phyloP scores from a whole-genome alignment of 2,113 vertebrate genomes.

The Ahaetulla prasina region DNA sequence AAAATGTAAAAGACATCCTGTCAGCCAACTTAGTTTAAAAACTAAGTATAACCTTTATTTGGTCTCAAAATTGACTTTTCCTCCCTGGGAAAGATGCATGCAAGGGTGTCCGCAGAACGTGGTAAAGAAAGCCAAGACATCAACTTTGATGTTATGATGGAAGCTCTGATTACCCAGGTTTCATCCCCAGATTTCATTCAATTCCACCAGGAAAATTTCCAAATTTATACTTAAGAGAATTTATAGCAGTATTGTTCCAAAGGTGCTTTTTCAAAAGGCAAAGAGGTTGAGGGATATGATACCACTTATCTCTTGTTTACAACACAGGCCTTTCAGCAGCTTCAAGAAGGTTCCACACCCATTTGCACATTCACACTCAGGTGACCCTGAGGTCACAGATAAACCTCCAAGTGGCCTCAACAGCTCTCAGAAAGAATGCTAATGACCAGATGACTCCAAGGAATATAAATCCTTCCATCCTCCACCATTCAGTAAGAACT shows the following conservation, averaged over 20 bases:
- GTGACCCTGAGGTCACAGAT: too few relatives aligned
- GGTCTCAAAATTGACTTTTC: not conserved
- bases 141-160: not conserved
- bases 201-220: not conserved
- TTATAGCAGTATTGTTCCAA: not conserved
- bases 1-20: not conserved
- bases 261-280: too few relatives aligned
- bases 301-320: too few relatives aligned
- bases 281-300: too few relatives aligned
- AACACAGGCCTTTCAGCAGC: too few relatives aligned
- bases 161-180: not conserved
- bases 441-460: too few relatives aligned
- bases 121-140: not conserved
- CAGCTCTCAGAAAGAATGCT: too few relatives aligned
- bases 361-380: too few relatives aligned
- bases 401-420: too few relatives aligned
- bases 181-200: not conserved
- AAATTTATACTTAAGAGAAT: not conserved
- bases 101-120: not conserved
- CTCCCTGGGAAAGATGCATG: not conserved
- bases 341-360: too few relatives aligned
- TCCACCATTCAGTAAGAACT: too few relatives aligned
- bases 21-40: not conserved
- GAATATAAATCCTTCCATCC: too few relatives aligned
- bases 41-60: not conserved